Base-by-base conservation (phyloP, 1,140 invertebrate species). In the Yoshiicerus persimilis region DNA sequence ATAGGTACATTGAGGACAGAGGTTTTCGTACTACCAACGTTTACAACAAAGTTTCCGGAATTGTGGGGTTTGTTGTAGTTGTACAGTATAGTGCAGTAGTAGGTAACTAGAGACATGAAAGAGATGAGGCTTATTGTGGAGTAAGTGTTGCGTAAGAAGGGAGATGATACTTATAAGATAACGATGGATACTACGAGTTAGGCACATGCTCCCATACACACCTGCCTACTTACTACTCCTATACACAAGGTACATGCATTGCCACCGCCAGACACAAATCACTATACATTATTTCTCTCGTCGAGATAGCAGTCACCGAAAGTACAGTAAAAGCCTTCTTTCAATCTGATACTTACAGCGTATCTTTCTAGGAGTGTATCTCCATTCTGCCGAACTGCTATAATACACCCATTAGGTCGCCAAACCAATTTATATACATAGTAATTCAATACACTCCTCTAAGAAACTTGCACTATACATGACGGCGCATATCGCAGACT, bases 91-190 rank as follows among this genome's bases (percentile, higher is more conserved):
- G 62, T 66, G 25, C 3, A 66, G 23, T 66, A 66, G 9, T 66
- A 66, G 8, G 32, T 34, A 32, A 34, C 9, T 20, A 32, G 70
- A 75, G 16, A 75, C 5, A 75, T 27, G 16, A 34, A 8, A 70
- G 64, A 30, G 41, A 47, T 47, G 64, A 77, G 70, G 70, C 70
- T 77, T 38, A 80, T 38, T 80, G 11, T 30, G 32, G 3, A 80
- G 66, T 70, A 70, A 36, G 75, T 80, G 75, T 36, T 80, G 75
- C 75, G 75, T 80, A 80, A 80, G 75, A 80, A 80, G 75, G 75
- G 75, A 80, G 30, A 77, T 34, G 70, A 27, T 66, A 70, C 66
- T 27, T 10, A 32, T 5, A 30, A 27, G 66, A 30, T 32, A 30
- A 2, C 32, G 38, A 56, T 20, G 16, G 20, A 16, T 20, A n/a